Evolutionary conservation across 2,888 invertebrate genomes (phyloP).

Genomic region (Acrobasis repandana): DNA sequence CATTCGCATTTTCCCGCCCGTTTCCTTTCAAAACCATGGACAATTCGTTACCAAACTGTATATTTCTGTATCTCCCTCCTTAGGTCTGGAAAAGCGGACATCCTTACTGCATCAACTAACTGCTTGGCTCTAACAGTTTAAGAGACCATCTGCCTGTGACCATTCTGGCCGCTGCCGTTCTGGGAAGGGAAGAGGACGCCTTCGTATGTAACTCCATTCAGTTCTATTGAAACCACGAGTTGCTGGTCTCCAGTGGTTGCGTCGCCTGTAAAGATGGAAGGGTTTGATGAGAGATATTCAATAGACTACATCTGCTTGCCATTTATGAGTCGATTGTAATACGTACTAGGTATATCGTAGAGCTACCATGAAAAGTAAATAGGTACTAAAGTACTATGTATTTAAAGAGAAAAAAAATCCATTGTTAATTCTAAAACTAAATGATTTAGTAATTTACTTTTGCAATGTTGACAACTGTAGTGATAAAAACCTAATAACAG

Average conservation of each 20-base stretch:
- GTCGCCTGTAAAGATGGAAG: constrained; percentile 84
- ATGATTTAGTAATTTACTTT: too few species aligned
- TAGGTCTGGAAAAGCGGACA: constrained; percentile 32
- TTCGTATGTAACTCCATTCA: constrained; percentile 97
- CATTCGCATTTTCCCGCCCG: constrained; percentile 18
- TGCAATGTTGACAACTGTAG: too few species aligned
- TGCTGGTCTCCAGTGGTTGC: constrained; percentile 93
- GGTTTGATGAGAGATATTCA: background rate
- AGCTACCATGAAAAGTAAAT: too few species aligned
- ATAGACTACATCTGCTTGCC: background rate
- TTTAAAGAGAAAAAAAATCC: too few species aligned
- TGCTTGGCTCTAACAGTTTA: constrained; percentile 43
- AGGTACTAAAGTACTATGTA: too few species aligned
- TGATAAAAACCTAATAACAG: too few species aligned
- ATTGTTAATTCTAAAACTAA: too few species aligned
- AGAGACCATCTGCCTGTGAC: constrained; percentile 74
- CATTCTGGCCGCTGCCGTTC: constrained; percentile 67
- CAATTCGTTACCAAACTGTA: constrained; percentile 40
- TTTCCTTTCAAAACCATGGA: constrained; percentile 36
- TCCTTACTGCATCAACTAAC: constrained; percentile 20
- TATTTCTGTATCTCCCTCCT: constrained; percentile 22
- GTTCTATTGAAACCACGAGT: constrained; percentile 96
- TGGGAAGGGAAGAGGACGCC: constrained; percentile 91
- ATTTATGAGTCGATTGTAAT: too few species aligned
- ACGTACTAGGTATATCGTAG: too few species aligned